Conservation (phyloP, 2,113 vertebrate species). For the Phalacrocorax brasilianus region DNA sequence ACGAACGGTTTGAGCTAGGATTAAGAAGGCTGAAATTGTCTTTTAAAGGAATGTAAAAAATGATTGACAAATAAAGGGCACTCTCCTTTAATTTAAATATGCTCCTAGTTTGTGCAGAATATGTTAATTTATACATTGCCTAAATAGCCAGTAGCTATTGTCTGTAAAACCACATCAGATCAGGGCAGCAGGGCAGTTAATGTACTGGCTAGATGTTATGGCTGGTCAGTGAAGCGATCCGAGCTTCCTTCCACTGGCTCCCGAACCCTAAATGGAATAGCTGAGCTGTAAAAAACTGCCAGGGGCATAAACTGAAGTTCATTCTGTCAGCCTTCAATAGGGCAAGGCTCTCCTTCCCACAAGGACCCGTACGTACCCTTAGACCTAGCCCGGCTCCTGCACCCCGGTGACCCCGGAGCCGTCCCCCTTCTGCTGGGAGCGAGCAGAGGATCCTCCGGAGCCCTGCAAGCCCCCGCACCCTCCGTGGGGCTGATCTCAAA, state of each 20-base stretch:
- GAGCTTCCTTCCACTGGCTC: conserved; percentile 66
- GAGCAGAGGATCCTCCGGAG: not conserved
- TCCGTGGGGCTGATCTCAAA: not conserved
- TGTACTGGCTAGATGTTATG: conserved; percentile 70
- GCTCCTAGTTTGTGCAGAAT: conserved; percentile 54
- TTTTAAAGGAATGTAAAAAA: conserved; percentile 11
- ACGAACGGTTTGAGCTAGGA: not conserved
- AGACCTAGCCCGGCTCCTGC: not conserved
- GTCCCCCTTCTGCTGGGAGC: not conserved
- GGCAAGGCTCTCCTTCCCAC: conserved; percentile 21
- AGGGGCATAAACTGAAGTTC: conserved; percentile 59
- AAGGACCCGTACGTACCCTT: not conserved
- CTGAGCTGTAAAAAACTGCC: conserved; percentile 71
- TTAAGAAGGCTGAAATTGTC: not conserved
- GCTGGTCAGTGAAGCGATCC: conserved; percentile 74
- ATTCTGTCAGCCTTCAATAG: conserved; percentile 54
- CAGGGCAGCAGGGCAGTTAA: conserved; percentile 74
- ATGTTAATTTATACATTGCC: conserved; percentile 72
- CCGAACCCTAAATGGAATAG: conserved; percentile 62
- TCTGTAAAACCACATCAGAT: conserved; percentile 72
- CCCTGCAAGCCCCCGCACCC: not conserved
- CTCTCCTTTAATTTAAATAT: conserved; percentile 63
- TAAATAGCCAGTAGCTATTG: conserved; percentile 70
- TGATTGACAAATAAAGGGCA: conserved; percentile 64
- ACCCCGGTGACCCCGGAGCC: not conserved